phyloP scores from a whole-genome alignment of 2,888 invertebrate genomes.

The Parapristionchus giblindavisi region DNA sequence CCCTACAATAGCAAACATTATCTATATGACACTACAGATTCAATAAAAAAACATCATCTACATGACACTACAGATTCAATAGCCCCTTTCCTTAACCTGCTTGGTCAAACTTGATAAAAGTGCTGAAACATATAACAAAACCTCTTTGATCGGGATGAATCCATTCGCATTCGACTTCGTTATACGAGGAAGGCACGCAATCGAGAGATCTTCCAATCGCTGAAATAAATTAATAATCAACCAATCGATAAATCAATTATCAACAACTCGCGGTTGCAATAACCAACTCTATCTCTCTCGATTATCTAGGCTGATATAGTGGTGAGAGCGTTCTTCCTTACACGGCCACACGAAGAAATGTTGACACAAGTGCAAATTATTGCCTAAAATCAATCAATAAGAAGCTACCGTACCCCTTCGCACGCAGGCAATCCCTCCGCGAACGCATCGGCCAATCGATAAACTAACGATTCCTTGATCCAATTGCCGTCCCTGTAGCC shows the following conservation, averaged over 20 bases:
- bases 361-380: too few relatives aligned
- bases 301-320: too few relatives aligned
- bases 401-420: background rate
- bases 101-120: too few relatives aligned
- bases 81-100: too few relatives aligned
- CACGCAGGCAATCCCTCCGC: background rate
- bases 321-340: too few relatives aligned
- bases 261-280: background rate
- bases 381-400: too few relatives aligned
- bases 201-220: slow-evolving; percentile 16
- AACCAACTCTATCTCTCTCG: too few relatives aligned
- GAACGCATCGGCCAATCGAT: slow-evolving; percentile 14
- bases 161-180: slow-evolving; percentile 19
- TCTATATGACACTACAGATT: background rate
- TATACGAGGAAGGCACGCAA: slow-evolving; percentile 8
- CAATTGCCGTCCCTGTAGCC: slow-evolving; percentile 16
- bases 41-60: background rate
- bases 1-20: background rate
- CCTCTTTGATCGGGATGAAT: background rate
- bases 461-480: background rate
- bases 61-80: background rate
- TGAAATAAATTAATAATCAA: background rate
- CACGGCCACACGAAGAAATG: too few relatives aligned
- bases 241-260: too few relatives aligned
- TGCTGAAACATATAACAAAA: background rate